Conservation (phyloP, 2,888 invertebrate genomes). For the Spodoptera picta region DNA sequence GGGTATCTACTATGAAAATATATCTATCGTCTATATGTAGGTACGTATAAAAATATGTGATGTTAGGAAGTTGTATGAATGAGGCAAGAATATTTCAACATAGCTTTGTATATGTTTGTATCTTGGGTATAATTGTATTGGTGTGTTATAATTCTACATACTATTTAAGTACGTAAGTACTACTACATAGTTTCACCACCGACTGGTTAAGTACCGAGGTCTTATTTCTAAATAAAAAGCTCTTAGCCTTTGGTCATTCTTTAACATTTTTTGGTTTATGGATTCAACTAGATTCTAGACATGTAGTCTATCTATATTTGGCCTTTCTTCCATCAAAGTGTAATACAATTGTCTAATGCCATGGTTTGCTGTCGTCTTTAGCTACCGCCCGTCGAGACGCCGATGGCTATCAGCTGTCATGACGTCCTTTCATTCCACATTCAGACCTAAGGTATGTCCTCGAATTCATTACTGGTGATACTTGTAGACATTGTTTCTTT, state of each 20-base stretch:
- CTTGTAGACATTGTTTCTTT: conserved; percentile 23
- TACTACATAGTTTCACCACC: conserved; percentile 49
- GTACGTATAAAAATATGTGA: conserved; percentile 72
- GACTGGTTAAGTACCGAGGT: conserved; percentile 54
- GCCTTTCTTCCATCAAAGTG: conserved; percentile 62
- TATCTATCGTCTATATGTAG: conserved; percentile 60
- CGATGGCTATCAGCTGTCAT: conserved; percentile 56
- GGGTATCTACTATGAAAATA: conserved; percentile 66
- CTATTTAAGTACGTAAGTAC: conserved; percentile 38
- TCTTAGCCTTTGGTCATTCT: conserved; percentile 86
- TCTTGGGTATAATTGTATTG: conserved; percentile 36
- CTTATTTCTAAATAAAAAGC: conserved; percentile 77
- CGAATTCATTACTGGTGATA: conserved; percentile 52
- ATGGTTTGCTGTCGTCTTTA: conserved; percentile 50
- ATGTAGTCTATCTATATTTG: conserved; percentile 74
- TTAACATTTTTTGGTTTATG: conserved; percentile 76
- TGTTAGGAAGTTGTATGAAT: conserved; percentile 73
- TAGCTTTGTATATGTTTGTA: conserved; percentile 58
- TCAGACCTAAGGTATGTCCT: conserved; percentile 48
- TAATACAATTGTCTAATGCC: conserved; percentile 51
- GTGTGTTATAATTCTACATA: conserved; percentile 46
- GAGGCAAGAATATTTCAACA: conserved; percentile 77
- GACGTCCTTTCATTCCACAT: conserved; percentile 44
- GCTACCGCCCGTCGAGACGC: conserved; percentile 37
- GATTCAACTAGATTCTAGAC: conserved; percentile 69